A percentile compares a stretch with the other conserved stretches of the same genome.
phyloP scores from a whole-genome alignment of 2,113 vertebrate species.

The Muntiacus reevesi region DNA sequence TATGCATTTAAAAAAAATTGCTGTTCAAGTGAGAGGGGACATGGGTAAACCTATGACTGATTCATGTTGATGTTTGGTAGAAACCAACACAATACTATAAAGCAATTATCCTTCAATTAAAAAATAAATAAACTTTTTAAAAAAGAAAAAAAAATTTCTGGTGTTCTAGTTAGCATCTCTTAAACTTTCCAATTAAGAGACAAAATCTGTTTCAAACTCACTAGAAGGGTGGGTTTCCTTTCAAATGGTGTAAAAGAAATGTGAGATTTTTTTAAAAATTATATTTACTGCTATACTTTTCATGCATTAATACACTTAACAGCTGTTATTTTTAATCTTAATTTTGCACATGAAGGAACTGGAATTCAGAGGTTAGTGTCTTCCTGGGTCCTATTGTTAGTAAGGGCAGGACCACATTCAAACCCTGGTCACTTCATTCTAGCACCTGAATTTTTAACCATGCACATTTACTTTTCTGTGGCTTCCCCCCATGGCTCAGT shows the following conservation, averaged over 20 bases:
- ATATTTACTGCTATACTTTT: neutral
- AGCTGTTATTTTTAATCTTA: neutral
- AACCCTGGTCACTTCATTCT: neutral
- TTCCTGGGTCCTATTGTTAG: neutral
- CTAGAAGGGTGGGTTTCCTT: neutral
- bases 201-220: neutral
- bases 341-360: neutral
- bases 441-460: neutral
- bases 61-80: neutral
- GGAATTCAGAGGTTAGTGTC: neutral
- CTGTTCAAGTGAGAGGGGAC: neutral
- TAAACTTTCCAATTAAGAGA: neutral
- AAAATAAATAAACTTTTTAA: neutral
- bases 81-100: neutral
- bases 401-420: neutral
- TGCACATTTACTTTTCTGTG: neutral
- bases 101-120: neutral
- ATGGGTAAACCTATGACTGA: neutral
- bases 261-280: neutral
- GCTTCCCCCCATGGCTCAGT: neutral
- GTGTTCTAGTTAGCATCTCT: neutral
- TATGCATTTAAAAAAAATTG: neutral
- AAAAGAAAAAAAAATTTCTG: neutral
- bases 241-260: conserved; percentile 13
- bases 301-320: neutral